A percentile compares a stretch with the other conserved stretches of the same genome.
phyloP scores from a whole-genome alignment of 1,140 invertebrate genomes.

The Achroia grisella region DNA sequence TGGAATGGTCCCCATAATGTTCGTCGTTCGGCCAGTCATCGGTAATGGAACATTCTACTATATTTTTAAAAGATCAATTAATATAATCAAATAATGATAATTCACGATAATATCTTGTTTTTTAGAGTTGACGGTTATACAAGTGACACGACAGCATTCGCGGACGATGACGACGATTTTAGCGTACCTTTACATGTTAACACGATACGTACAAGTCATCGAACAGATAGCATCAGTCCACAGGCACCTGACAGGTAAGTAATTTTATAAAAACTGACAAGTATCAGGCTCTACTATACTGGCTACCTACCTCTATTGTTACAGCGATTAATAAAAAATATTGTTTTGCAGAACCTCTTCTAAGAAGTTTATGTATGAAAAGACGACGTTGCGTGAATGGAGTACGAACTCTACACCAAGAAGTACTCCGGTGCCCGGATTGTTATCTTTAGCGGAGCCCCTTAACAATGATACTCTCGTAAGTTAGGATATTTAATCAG shows the following conservation, averaged over 20 bases:
- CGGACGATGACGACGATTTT: conserved; percentile 81
- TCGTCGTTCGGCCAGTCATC: conserved; percentile 66
- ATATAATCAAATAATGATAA: no score
- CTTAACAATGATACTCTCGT: conserved; percentile 44
- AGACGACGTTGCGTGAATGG: conserved; percentile 71
- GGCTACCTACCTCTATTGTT: no score
- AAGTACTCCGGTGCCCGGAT: conserved; percentile 44
- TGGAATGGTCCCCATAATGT: conserved; percentile 59
- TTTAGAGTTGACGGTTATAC: conserved; percentile 80
- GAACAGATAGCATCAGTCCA: conserved; percentile 55
- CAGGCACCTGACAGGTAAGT: conserved; percentile 62
- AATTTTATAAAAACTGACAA: no score
- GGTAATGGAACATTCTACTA: no score
- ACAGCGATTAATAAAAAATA: no score
- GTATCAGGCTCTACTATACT: no score
- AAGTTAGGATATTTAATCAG: no score
- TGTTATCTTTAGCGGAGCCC: conserved; percentile 59
- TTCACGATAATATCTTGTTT: no score
- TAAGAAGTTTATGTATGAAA: conserved; percentile 74
- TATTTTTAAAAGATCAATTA: no score
- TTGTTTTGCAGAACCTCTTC: conserved; percentile 75
- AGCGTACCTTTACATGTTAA: conserved; percentile 79
- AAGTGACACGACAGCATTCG: conserved; percentile 84
- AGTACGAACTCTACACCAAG: conserved; percentile 57
- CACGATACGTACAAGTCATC: conserved; percentile 62